These are phyloP conservation scores for Eurytoma californica DNA, from an alignment of 2,888 invertebrate genomes.

Conservation along the genomic window DNA sequence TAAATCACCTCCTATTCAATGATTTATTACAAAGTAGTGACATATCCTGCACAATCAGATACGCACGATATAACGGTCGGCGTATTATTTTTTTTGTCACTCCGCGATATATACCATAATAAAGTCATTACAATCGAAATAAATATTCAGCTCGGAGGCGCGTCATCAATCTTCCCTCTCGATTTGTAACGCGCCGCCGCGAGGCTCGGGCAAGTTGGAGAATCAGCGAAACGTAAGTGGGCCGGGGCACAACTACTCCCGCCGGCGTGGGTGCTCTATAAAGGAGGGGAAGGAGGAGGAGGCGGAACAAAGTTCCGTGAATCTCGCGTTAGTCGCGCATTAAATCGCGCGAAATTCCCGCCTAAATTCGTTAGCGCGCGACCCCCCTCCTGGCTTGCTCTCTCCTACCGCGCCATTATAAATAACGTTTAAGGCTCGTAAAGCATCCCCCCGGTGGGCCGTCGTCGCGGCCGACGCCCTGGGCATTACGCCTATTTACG, in stretches of 20 bases:
- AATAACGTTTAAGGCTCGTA: constrained; percentile 54
- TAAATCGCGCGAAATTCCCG: constrained; percentile 27
- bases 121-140: no score
- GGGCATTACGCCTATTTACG: constrained; percentile 41
- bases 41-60: no score
- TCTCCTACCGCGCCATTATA: constrained; percentile 36
- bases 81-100: no score
- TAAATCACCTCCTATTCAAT: no score
- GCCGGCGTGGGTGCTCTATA: not conserved
- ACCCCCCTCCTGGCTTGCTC: not conserved
- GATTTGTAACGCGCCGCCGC: no score
- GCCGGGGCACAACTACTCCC: not conserved
- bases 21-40: no score
- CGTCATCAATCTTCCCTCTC: no score
- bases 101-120: no score
- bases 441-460: constrained; percentile 23
- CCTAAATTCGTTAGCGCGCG: constrained; percentile 27
- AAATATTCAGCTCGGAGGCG: no score
- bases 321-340: constrained; percentile 2
- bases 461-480: constrained; percentile 11
- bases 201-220: no score
- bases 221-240: no score
- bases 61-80: no score
- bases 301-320: constrained; percentile 7
- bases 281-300: not conserved